Evolutionary conservation across 2,888 invertebrate species (phyloP), one percentile per base, ranked within the genome.

Genomic region (Dioctria rufipes): DNA sequence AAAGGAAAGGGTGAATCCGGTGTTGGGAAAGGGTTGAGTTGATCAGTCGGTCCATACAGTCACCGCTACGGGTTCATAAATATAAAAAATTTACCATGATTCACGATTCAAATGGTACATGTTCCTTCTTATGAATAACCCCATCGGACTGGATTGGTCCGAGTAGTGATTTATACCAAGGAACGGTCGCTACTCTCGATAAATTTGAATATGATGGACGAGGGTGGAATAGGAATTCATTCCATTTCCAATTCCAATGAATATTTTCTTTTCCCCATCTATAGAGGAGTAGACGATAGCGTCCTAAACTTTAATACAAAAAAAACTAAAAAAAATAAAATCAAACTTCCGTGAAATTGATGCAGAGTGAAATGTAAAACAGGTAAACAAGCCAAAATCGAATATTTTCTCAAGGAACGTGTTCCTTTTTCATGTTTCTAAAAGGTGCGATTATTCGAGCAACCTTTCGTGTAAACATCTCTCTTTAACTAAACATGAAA

Each of bases 181-280:
- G 39, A 78, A 66, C 40, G 80, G 73, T 63, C n/a, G 11, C 46
- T 71, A 25, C 25, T 80, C 13, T 39, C 63, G 85, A 84, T 85
- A 84, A 83, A 83, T 84, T 83, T 84, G 71, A 80, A 80, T 82
- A 83, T 84, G 80, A 82, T 60, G 49, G 82, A 84, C 84, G 85
- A 85, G 86, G 86, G 85, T 84, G 84, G 86, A 83, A 84, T 78
- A 66, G 13, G 77, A 77, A 77, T 77, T 54, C 13, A 25, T 25
- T 25, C 25, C 25, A 25, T 25, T 25, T 25, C 25, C 25, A 25
- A 25, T 25, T 25, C 25, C 25, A 25, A 25, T 25, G 25, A 37
- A 43, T 37, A 37, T 75, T 75, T 13, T 75, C 39, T 60, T 9
- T 58, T 37, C 25, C 39, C 1, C 25, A 25, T 25, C 25, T 25